Base-by-base conservation (phyloP, 2,888 invertebrate genomes). In the Pachymerium ferrugineum region DNA sequence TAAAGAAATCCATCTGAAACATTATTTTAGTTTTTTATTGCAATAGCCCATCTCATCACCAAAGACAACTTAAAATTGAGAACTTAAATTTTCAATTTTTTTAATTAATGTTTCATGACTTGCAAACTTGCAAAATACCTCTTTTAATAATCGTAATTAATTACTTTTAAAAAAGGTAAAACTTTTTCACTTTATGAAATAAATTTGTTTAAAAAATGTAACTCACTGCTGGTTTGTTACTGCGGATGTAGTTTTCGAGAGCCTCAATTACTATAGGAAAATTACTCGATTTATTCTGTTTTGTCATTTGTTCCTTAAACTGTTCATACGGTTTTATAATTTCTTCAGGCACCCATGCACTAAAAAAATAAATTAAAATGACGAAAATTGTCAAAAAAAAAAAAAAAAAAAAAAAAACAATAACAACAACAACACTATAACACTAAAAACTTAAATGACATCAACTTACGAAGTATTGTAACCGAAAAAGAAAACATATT, bases 401-500 rank as follows among this genome's bases (percentile, higher is more conserved):
- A 19, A 19, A 25, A 54, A 54, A 25, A 25, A 22, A 25, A 5
- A 54, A 54, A 54, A 10, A 3, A 54, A 12, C 5, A 54, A 54
- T 12, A 14, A 14, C 19, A 6, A 4, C 6, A 22, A 54, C 8
- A 2, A 1, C 1, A 47, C n/a, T 0, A 54, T 25, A 22, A 54
- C 10, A n/a, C 14, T 12, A n/a, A 38, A 8, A n/a, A n/a, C n/a
- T n/a, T n/a, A n/a, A n/a, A n/a, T n/a, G n/a, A n/a, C 22, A 25
- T 12, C 54, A 76, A 90, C 95, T 93, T 87, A 95, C 95, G 92
- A 94, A 83, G 96, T 94, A 80, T 93, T 91, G 16, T 92, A 89
- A 74, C 96, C 96, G 84, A 94, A 96, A 86, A 96, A 97, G 84
- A 90, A 95, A 77, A 97, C 92, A 85, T 94, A 95, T 80, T 91